Evolutionary conservation across 1,140 invertebrate genomes (phyloP), one percentile per base, ranked within the genome.

Genomic region (Macrosteles quadrilineatus): DNA sequence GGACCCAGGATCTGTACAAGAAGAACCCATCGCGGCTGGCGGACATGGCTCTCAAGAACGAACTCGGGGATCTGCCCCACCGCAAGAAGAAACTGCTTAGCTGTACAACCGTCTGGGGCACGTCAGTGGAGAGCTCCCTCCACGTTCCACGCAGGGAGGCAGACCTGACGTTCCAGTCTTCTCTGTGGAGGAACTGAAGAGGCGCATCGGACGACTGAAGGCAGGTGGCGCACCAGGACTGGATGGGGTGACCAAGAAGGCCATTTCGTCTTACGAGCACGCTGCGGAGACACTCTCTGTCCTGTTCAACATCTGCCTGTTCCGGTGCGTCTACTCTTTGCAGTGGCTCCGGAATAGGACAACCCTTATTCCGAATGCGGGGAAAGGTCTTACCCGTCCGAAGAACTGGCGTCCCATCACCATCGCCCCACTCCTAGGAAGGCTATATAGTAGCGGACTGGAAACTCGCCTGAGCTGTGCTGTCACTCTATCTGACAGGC

Each of bases 281-380:
- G n/a, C n/a, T n/a, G 32, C 45, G n/a, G 47, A 12, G 21, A 12
- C 63, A 0, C 19, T 72, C 0, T 32, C 71, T 0, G 64, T 68
- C 0, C n/a, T 75, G 0, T 76, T 62, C 12, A 74, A 76, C 17
- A 4, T 73, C 0, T 0, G 75, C 0, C 0, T 73, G 0, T 0
- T 30, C 0, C 17, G 63, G 0, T 0, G 43, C 0, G 1, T 21
- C 0, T 75, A 68, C 17, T 73, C 75, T 2, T 0, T 14, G 0
- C 14, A 14, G 0, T 76, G 75, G 76, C 65, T n/a, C n/a, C 23
- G 3, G 0, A 75, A 76, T 23, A 36, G 75, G 17, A 76, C 76
- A 0, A 75, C 63, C 76, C 0, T n/a, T n/a, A n/a, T 75, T 78
- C 1, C 74, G 75, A 1, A 78, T 77, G 47, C 65, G 71, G n/a